Base-by-base conservation (phyloP, 2,797 vertebrate species). In the Tapirus indicus region DNA sequence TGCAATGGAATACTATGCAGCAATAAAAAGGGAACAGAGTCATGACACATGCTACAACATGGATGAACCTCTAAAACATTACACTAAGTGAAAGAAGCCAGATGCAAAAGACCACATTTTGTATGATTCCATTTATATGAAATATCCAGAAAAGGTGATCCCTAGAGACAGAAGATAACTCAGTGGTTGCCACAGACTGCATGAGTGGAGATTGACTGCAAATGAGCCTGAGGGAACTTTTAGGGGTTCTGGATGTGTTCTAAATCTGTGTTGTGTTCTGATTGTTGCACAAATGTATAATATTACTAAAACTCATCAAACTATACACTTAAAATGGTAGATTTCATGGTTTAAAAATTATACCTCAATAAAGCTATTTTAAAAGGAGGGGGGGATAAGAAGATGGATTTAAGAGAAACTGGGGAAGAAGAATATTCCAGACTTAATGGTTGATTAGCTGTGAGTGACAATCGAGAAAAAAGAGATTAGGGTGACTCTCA, bases 21-120 rank as follows among this genome's bases (percentile, higher is more conserved):
- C 2, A 35, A 27, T 21, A 13, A 23, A 66, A 75, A 82, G 29
- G 35, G 18, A 64, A 27, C 8, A 20, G 54, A 58, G 17, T 21
- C 2, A 56, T 35, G 18, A 41, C 5, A 18, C 0, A 12, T 0
- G 2, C 21, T 17, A 29, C 10, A 14, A 47, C 27, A 32, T 1
- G 11, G 29, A 52, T 12, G 7, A 69, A 60, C 38, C 29, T 60
- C 35, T 49, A n/a, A 27, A 90, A 60, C 44, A 44, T 5, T 35
- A 20, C 2, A 10, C 13, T 41, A 49, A 60, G 17, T 87, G 66
- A 68, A 80, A 79, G 35, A 86, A 44, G 12, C 7, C 49, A 21
- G 38, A 32, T 69, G 13, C 20, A 71, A 71, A 88, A 64, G 54
- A 44, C 6, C 7, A 16, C 8, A 32, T 32, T 23, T 84, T 54